Base-by-base conservation (phyloP, 2,888 invertebrate species). In the Eupithecia centaureata region DNA sequence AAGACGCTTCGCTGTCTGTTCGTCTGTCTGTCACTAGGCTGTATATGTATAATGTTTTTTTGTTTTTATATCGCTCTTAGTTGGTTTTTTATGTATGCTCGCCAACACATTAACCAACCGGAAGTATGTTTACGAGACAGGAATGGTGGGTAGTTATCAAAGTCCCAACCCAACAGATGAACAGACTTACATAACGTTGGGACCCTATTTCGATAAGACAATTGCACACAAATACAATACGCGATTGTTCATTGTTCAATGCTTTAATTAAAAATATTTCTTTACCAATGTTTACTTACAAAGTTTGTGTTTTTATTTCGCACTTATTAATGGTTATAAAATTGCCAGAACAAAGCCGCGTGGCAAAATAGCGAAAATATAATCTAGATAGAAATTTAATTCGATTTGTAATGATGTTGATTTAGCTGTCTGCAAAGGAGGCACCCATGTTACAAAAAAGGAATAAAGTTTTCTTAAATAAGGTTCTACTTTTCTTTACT, bases 171-270 rank as follows among this genome's bases (percentile, higher is more conserved):
- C n/a, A n/a, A n/a, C n/a, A n/a, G n/a, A n/a, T n/a, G n/a, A n/a
- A 52, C 1, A 15, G 15, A 13, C 13, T 35, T 58, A 28, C 18
- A 5, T 56, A 25, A 38, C 32, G 61, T 60, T 51, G 5, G 47
- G 66, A 25, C 57, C 35, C 28, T 62, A 61, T 58, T 66, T 63
- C 28, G 52, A 51, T 58, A 61, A 68, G 32, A 65, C 68, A 68
- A 68, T 68, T 58, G 61, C 63, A n/a, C 57, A 27, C 64, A 61
- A 60, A 67, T 56, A 22, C 35, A 58, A 69, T 69, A 63, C 58
- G 54, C 65, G 35, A 69, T 69, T 69, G 69, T 69, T 56, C 65
- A 69, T 65, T 69, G 65, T 69, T 56, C 62, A 25, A 27, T 32
- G 42, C 52, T 67, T 42, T 63, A 58, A 56, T 56, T 52, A 65